Evolutionary conservation across 2,797 vertebrate species (phyloP), one percentile per base, ranked within the genome.

Genomic region (Fratercula arctica): DNA sequence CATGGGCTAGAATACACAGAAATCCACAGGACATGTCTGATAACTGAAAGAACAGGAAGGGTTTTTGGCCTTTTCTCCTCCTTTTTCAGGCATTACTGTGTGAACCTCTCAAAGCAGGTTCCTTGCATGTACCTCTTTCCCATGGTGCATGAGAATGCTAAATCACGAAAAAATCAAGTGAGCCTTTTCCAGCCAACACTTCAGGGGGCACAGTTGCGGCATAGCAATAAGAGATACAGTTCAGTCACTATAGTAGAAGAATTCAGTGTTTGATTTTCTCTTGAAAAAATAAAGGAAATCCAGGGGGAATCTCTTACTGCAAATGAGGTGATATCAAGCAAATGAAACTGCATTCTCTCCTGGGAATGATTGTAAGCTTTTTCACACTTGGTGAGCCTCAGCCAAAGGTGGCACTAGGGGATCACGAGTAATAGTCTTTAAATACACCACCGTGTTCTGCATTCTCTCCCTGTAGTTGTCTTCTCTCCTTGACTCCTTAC

Each of bases 381-480:
- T 94, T 91, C 29, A 13, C 64, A 37, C 81, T 75, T 74, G 53
- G 29, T 79, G 74, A 89, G 25, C 74, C 92, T 80, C 85, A 95
- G 61, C 72, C 82, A 92, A 79, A 96, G 85, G 77, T 90, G 84
- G 91, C 93, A 95, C 68, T 92, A 92, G 72, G 93, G 56, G 43
- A 90, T 85, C 81, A 73, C 53, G 85, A 95, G 70, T 89, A 81
- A 54, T 17, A 60, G 51, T 73, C 46, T 69, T 77, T 76, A 68
- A 95, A 91, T 60, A 61, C 9, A 31, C 13, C 7, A 13, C 41
- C 77, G 57, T 77, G 54, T 31, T 94, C n/a, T 85, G 31, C 13
- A 5, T 75, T 54, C 54, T 75, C 21, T 67, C 73, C 50, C 33
- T 83, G 10, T 60, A 33, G 9, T 45, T 59, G 48, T 51, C 54